Base-by-base conservation (phyloP, 2,797 vertebrate genomes). In the Sebastes kiyomatsui region DNA sequence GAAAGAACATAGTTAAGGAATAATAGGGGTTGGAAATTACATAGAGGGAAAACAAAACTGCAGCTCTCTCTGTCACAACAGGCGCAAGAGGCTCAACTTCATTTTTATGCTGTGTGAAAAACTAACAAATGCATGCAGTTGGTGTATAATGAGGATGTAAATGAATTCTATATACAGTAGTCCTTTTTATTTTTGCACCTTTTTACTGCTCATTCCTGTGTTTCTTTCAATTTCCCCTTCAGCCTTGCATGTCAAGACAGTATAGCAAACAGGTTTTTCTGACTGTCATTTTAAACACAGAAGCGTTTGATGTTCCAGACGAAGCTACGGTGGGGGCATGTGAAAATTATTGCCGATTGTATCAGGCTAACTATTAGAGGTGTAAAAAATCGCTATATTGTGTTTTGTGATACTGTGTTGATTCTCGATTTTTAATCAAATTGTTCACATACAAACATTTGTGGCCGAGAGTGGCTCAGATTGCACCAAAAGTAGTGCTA, bases 11-110 rank as follows among this genome's bases (percentile, higher is more conserved):
- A 68, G 84, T 82, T 60, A 55, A 84, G 38, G 73, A 84, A 88
- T 86, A 90, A 88, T 77, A 68, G 60, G 65, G 80, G 23, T 52
- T 86, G 72, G 77, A 82, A 92, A 88, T 88, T 67, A 64, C 65
- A 88, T 87, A 75, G 27, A 32, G 62, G 55, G 65, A 62, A 38
- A 42, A 69, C 66, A 38, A 62, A 23, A 30, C 66, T n/a, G 27
- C 52, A 62, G 71, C 68, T 78, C 18, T 78, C n/a, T 89, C 55
- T 84, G 84, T 86, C 80, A 79, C 58, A 83, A 85, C 73, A 80
- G 68, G 60, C 61, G 33, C 81, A 72, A 38, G n/a, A 78, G 72
- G 75, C 68, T 27, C 18, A 69, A 74, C 75, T 80, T 77, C 0
- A 60, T 78, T 78, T 60, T 56, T 12, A 54, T 86, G 42, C 56